phyloP scores from a whole-genome alignment of 2,888 invertebrate species.

The Hetaerina titia region DNA sequence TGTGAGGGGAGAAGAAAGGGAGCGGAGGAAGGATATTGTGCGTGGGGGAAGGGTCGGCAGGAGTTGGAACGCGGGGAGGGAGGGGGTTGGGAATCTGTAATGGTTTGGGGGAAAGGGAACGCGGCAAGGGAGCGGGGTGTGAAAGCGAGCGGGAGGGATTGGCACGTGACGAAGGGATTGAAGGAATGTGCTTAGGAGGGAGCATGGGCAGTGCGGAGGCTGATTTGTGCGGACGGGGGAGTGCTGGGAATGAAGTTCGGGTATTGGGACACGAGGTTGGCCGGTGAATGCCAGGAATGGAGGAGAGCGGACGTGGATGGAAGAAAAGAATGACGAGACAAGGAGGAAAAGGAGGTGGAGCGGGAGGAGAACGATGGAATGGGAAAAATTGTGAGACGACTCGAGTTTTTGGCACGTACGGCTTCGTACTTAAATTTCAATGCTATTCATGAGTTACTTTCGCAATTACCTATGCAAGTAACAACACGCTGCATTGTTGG shows the following conservation, averaged over 20 bases:
- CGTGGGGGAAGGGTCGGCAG: neutral
- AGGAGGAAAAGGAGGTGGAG: neutral
- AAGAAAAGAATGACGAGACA: neutral
- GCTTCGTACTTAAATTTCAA: too few relatives aligned
- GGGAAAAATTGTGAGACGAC: too few relatives aligned
- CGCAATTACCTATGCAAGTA: too few relatives aligned
- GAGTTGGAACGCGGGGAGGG: neutral
- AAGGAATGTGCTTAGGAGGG: conserved; percentile 34
- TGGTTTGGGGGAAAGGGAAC: neutral
- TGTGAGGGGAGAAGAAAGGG: too few relatives aligned
- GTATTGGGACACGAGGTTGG: neutral
- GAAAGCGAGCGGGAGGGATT: neutral
- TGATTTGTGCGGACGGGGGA: neutral
- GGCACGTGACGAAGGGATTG: neutral
- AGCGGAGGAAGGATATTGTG: too few relatives aligned
- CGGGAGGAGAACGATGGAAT: too few relatives aligned
- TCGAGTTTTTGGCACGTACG: too few relatives aligned
- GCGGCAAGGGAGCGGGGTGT: neutral
- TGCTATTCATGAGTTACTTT: too few relatives aligned
- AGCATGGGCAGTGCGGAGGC: conserved; percentile 8
- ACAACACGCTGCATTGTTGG: too few relatives aligned
- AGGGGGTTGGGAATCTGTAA: neutral
- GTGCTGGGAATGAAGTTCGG: neutral
- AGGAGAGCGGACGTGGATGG: neutral
- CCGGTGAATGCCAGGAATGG: neutral